Base-by-base conservation (phyloP, 2,113 vertebrate species). In the Ptilorrhoa leucosticta region DNA sequence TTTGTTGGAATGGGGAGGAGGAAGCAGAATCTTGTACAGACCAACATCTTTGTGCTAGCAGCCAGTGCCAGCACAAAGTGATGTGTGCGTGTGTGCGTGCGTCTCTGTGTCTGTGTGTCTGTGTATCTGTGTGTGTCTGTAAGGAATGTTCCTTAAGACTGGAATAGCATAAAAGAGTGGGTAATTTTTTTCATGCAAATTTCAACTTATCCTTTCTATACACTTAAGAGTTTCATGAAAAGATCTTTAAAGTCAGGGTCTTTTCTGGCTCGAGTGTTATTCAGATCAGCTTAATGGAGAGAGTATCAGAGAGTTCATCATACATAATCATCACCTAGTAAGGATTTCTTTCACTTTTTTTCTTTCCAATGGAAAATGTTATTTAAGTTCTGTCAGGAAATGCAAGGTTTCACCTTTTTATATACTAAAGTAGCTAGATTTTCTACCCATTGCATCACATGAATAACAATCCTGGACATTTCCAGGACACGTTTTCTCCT, bases 401-500 rank as follows among this genome's bases (percentile, higher is more conserved):
- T 73, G 35, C 61, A 85, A 72, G 39, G 22, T 77, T 95, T 91
- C 23, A 22, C 27, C 61, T 80, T 69, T 87, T 80, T 37, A 61
- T 76, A 7, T 44, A 47, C 31, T 58, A 51, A 90, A 86, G 75
- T 86, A 81, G 63, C 68, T 66, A 85, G 68, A 83, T 92, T 93
- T 96, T 93, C 60, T 90, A 72, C 83, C 80, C 53, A 22, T 87
- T 86, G 37, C 60, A 66, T 88, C 39, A 58, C 44, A 73, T 40
- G 44, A 84, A 75, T 87, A 95, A 96, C 80, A 93, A 45, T 82
- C 89, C 94, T 89, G 93, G 84, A 93, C 78, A 28, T 90, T 95
- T 94, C 79, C 93, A 88, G 93, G 92, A 92, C 64, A 40, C 23
- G 13, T 87, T 90, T 96, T 89, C 60, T 94, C 56, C 83, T 63